Percentiles rank a stretch among this genome's conserved stretches.
phyloP scores from a whole-genome alignment of 1,140 invertebrate genomes.

The Aporrectodea caliginosa region DNA sequence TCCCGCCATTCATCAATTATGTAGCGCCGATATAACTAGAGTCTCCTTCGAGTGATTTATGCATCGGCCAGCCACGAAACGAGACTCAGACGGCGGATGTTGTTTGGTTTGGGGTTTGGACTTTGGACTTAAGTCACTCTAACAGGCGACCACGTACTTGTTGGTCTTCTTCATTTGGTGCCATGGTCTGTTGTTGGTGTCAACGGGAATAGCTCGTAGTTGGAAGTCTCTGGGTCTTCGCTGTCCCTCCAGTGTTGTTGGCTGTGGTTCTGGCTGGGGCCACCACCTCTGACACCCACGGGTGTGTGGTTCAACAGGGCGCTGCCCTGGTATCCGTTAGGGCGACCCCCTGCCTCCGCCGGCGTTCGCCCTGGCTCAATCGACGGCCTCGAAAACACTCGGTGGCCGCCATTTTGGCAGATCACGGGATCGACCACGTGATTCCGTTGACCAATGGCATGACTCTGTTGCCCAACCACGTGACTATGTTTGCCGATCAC shows the following conservation, averaged over 20 bases:
- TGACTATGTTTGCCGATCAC: background rate
- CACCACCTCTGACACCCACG: background rate
- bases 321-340: background rate
- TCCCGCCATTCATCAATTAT: too few species aligned
- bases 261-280: background rate
- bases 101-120: too few species aligned
- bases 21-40: too few species aligned
- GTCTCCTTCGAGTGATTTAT: too few species aligned
- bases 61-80: too few species aligned
- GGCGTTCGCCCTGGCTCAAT: too few species aligned
- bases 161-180: too few species aligned
- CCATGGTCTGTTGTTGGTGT: too few species aligned
- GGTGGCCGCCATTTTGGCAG: background rate
- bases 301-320: background rate
- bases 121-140: too few species aligned
- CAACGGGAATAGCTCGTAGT: background rate
- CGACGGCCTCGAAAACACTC: too few species aligned
- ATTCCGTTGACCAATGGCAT: background rate
- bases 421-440: background rate
- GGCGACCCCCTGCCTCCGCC: background rate
- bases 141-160: too few species aligned
- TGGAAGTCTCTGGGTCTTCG: background rate
- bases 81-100: too few species aligned
- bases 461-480: background rate
- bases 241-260: background rate